Conservation (phyloP, 1,140 invertebrate genomes). For the Saccostrea cuccullata region DNA sequence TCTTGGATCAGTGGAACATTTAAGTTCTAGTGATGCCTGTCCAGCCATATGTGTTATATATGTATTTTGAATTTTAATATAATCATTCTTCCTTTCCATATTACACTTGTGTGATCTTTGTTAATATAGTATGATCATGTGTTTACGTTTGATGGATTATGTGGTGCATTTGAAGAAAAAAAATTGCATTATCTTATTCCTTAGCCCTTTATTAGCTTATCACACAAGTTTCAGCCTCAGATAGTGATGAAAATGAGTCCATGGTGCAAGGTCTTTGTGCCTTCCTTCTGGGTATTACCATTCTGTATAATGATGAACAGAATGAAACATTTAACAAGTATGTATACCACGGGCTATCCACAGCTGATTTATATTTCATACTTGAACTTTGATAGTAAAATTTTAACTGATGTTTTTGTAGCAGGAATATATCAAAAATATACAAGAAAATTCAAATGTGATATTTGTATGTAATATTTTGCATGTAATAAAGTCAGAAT, state of each 20-base stretch:
- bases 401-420: background rate
- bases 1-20: too few species aligned
- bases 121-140: background rate
- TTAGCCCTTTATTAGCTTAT: slow-evolving; percentile 72
- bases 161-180: too few species aligned
- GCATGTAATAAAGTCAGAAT: background rate
- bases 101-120: too few species aligned
- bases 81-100: too few species aligned
- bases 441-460: too few species aligned
- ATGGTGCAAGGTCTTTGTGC: slow-evolving; percentile 95
- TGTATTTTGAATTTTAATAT: too few species aligned
- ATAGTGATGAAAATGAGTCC: slow-evolving; percentile 90
- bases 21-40: too few species aligned
- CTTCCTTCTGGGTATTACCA: slow-evolving; percentile 94
- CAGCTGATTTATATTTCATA: background rate
- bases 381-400: background rate
- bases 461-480: background rate
- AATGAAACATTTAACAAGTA: slow-evolving; percentile 86
- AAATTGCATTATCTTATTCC: background rate
- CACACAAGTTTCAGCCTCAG: slow-evolving; percentile 78
- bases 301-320: slow-evolving; percentile 94
- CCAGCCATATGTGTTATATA: too few species aligned
- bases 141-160: background rate
- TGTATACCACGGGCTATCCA: slow-evolving; percentile 48
- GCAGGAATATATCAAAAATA: background rate